Evolutionary conservation across 2,888 invertebrate species (phyloP).

Genomic region (Philereme vetulata): DNA sequence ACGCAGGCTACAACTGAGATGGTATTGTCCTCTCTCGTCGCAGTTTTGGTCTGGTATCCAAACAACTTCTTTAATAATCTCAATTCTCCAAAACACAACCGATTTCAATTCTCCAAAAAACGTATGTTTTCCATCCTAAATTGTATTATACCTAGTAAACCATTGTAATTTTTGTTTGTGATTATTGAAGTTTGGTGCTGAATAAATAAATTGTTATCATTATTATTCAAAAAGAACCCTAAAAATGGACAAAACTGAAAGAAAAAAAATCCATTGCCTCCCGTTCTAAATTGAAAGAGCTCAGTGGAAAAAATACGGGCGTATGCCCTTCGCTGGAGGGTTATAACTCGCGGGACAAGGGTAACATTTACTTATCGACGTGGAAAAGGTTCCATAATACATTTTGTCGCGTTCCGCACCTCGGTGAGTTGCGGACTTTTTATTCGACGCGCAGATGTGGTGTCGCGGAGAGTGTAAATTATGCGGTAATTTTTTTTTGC

Average conservation of each 20-base stretch:
- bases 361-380: conserved; percentile 79
- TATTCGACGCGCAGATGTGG: conserved; percentile 58
- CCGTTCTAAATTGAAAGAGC: conserved; percentile 43
- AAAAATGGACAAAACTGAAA: neutral
- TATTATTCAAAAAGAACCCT: too few relatives aligned
- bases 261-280: conserved; percentile 40
- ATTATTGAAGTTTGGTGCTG: too few relatives aligned
- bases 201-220: too few relatives aligned
- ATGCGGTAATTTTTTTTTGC: conserved; percentile 45
- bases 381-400: conserved; percentile 74
- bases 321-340: conserved; percentile 58
- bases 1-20: too few relatives aligned
- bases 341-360: conserved; percentile 71
- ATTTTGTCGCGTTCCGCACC: conserved; percentile 60
- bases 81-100: too few relatives aligned
- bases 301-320: conserved; percentile 57
- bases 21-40: too few relatives aligned
- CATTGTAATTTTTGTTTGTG: too few relatives aligned
- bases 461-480: conserved; percentile 52
- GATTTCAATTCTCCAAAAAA: too few relatives aligned
- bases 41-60: too few relatives aligned
- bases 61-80: too few relatives aligned
- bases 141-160: too few relatives aligned
- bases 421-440: conserved; percentile 59
- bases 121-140: too few relatives aligned